Conservation (phyloP, 2,113 vertebrate genomes). For the Mormyrus iriodes region DNA sequence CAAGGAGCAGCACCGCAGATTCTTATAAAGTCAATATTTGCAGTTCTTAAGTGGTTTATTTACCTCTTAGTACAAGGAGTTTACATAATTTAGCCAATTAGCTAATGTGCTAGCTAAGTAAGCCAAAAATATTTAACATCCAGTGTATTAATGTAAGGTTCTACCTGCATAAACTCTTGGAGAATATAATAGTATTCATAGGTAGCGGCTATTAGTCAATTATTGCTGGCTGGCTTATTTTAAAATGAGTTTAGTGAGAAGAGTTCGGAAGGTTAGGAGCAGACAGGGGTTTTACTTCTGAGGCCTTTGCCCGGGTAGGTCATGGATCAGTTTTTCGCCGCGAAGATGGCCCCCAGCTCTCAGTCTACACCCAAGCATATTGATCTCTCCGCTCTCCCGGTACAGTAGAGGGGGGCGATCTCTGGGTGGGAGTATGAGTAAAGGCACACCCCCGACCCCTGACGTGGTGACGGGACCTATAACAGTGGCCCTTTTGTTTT, state of each 20-base stretch:
- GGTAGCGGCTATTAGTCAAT: not conserved
- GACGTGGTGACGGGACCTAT: not conserved
- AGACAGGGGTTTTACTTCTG: not conserved
- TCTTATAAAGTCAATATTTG: not conserved
- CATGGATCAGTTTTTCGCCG: constrained; percentile 46
- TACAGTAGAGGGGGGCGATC: not conserved
- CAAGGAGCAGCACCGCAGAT: not conserved
- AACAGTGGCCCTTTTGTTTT: not conserved
- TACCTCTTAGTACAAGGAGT: not conserved
- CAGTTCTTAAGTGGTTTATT: not conserved
- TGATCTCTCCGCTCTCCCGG: not conserved
- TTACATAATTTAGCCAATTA: not conserved
- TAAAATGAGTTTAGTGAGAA: not conserved
- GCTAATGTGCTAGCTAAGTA: not conserved
- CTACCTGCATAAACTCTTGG: not conserved
- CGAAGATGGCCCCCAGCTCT: constrained; percentile 28
- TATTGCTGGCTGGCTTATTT: not conserved
- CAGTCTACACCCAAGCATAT: constrained; percentile 17
- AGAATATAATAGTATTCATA: not conserved
- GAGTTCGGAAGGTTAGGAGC: not conserved
- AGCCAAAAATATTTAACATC: not conserved
- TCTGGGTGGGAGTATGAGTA: not conserved
- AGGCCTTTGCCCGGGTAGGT: not conserved
- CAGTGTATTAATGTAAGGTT: not conserved
- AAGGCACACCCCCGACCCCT: not conserved